A percentile compares a stretch with the other conserved stretches of the same genome.
phyloP scores from a whole-genome alignment of 2,113 vertebrate genomes.

The Odocoileus virginianus region DNA sequence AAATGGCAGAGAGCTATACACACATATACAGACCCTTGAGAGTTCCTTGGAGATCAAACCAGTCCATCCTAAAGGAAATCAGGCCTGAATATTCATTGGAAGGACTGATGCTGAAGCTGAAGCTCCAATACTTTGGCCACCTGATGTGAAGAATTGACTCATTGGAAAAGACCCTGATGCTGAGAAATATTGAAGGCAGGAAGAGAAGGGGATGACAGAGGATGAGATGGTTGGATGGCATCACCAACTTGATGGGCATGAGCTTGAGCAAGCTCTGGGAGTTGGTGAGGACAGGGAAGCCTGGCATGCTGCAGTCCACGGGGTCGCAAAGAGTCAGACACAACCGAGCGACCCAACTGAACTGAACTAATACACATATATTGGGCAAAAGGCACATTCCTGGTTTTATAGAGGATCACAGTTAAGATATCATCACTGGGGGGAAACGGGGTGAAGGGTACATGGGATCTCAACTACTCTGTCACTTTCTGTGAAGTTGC shows the following conservation, averaged over 20 bases:
- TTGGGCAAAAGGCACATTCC: neutral
- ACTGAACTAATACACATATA: neutral
- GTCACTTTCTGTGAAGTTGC: neutral
- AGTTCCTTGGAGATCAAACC: neutral
- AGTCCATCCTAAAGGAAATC: neutral
- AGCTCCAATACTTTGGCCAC: neutral
- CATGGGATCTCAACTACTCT: neutral
- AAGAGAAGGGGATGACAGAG: neutral
- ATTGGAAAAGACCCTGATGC: neutral
- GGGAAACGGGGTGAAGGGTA: neutral
- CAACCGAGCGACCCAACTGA: neutral
- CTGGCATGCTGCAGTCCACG: neutral
- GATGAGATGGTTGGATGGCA: neutral
- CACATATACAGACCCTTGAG: neutral
- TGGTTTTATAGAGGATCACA: neutral
- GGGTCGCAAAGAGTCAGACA: rapidly evolving
- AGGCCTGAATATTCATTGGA: neutral
- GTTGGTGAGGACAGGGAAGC: neutral
- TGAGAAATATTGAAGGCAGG: neutral
- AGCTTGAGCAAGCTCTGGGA: neutral
- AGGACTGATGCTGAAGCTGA: neutral
- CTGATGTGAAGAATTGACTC: neutral
- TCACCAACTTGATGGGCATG: neutral
- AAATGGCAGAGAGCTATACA: neutral
- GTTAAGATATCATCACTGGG: neutral